A percentile compares a stretch with the other conserved stretches of the same genome.
These are phyloP conservation scores for Apotomis turbidana DNA, from an alignment of 2,888 invertebrate species.

Conservation along the genomic window DNA sequence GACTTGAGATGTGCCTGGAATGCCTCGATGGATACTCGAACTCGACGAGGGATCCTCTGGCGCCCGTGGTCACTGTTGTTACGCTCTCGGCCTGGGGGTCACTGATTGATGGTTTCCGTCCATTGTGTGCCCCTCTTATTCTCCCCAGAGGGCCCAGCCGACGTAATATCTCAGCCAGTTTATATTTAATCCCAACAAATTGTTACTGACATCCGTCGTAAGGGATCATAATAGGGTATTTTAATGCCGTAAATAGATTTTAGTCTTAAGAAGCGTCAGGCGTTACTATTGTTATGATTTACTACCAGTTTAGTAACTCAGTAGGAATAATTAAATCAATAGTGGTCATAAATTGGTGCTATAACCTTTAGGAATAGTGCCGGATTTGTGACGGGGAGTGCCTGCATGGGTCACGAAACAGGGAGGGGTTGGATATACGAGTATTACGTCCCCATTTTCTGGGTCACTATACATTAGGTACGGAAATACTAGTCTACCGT, in stretches of 20 bases:
- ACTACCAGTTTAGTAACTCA: constrained; percentile 4
- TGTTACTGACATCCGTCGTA: constrained; percentile 40
- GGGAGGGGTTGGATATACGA: constrained; percentile 56
- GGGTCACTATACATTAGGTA: constrained; percentile 53
- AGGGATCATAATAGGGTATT: constrained; percentile 31
- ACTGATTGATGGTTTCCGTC: constrained; percentile 75
- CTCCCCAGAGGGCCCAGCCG: constrained; percentile 54
- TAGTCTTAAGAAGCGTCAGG: constrained; percentile 24
- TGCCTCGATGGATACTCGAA: neutral
- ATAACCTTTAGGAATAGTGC: constrained; percentile 45
- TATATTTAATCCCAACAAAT: constrained; percentile 56
- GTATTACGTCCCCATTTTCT: constrained; percentile 58
- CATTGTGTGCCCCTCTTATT: constrained; percentile 71
- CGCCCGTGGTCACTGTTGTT: constrained; percentile 15
- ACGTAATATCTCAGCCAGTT: constrained; percentile 47
- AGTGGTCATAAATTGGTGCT: constrained; percentile 38
- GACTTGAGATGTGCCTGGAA: constrained; percentile 3
- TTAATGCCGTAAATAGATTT: constrained; percentile 32
- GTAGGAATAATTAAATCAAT: constrained; percentile 26
- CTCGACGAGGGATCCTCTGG: neutral
- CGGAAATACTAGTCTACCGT: neutral
- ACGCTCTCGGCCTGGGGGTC: constrained; percentile 61
- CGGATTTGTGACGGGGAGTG: constrained; percentile 51
- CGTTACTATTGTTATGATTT: neutral
- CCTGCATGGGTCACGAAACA: constrained; percentile 54